These are phyloP conservation scores for Trachythela sp. DNA, from an alignment of 64 coral and sea anemone species.

Conservation along the genomic window DNA sequence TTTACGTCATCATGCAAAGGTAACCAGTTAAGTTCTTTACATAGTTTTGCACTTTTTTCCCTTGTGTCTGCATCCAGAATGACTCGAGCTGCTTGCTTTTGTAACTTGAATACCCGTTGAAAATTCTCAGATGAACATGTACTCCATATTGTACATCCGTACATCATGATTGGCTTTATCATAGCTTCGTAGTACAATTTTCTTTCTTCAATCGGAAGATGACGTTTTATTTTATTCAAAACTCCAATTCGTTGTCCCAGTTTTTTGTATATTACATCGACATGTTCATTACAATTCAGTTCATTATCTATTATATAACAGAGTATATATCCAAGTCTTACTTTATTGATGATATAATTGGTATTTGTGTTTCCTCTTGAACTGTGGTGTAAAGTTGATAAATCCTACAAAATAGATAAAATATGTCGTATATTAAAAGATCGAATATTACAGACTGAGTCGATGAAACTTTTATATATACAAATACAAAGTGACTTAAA, in stretches of 20 bases:
- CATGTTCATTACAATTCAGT: slow-evolving; percentile 36
- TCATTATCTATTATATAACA: slow-evolving; percentile 35
- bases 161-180: not conserved
- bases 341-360: slow-evolving; percentile 85
- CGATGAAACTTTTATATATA: no score
- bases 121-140: slow-evolving; percentile 10
- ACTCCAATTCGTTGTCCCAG: slow-evolving; percentile 28
- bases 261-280: slow-evolving; percentile 46
- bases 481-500: no score
- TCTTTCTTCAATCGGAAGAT: slow-evolving; percentile 16
- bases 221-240: slow-evolving; percentile 8
- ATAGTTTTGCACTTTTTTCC: slow-evolving; percentile 24
- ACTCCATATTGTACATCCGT: not conserved
- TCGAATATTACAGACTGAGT: no score
- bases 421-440: not conserved
- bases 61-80: slow-evolving; percentile 44
- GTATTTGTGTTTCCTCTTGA: slow-evolving; percentile 73
- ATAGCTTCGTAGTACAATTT: slow-evolving; percentile 22
- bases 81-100: slow-evolving; percentile 43
- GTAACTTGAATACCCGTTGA: slow-evolving; percentile 22
- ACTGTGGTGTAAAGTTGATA: slow-evolving; percentile 72
- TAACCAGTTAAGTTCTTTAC: slow-evolving; percentile 47
- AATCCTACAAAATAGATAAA: slow-evolving; percentile 48
- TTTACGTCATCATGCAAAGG: slow-evolving; percentile 44
- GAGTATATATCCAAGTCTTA: no score